Evolutionary conservation across 2,113 vertebrate species (phyloP), one percentile per base, ranked within the genome.

Genomic region (Tupaia tana): DNA sequence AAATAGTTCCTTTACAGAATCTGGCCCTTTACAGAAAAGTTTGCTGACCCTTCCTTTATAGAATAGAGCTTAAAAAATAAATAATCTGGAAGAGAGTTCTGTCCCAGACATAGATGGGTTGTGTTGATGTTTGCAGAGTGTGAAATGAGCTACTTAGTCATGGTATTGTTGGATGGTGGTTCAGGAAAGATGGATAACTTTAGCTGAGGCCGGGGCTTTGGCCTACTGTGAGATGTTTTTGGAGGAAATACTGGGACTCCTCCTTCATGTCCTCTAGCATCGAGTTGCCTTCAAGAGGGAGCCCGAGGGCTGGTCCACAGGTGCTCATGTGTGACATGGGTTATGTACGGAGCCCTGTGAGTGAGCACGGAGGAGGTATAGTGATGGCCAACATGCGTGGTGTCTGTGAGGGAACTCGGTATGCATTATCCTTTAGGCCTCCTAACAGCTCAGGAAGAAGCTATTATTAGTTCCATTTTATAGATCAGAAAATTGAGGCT

Each of bases 381-480:
- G 7, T 2, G 8, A 24, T 2, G 3, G 2, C 27, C 18, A 56
- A 63, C 54, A 27, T 25, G 20, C 10, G 3, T 3, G 9, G 63
- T 13, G 56, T 61, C 93, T 67, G 78, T 25, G 63, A 64, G 95
- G 87, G 81, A 75, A 25, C 79, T 86, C 59, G 12, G 25, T 27
- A 64, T 66, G 24, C 25, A 7, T 71, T 86, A 54, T 56, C 63
- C 71, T 85, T 34, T 16, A 90, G 69, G 74, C 64, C 74, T 94
- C 59, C 31, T 75, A 34, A 91, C 18, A 93, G 85, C 81, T 92
- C 6, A 4, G 0, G 34, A 64, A 61, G 69, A 70, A 90, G 78
- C 82, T 93, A 63, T 96, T 91, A 94, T 97, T 96, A 96, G 43
- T 66, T 82, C 16, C 75, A 31, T 78, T 94, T 94, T 81, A 91